A percentile compares a stretch with the other conserved stretches of the same genome.
These are phyloP conservation scores for Orius insidiosus DNA, from an alignment of 1,140 invertebrate species.

Conservation along the genomic window DNA sequence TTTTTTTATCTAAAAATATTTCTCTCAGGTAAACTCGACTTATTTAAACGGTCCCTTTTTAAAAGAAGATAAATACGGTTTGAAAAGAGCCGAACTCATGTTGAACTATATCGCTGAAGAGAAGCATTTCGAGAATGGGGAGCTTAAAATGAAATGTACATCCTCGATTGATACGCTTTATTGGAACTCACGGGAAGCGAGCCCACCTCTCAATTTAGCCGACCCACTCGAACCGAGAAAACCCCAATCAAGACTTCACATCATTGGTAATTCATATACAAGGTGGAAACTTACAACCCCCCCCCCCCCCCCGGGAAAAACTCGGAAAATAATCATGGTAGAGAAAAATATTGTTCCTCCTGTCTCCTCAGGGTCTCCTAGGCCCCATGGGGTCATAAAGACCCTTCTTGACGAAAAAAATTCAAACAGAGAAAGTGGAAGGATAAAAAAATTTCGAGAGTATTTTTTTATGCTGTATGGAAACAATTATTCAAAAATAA, in stretches of 20 bases:
- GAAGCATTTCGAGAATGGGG: conserved; percentile 5
- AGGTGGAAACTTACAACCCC: no score
- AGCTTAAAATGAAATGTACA: conserved; percentile 7
- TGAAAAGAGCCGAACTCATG: conserved; percentile 5
- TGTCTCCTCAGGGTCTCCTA: no score
- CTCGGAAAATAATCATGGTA: no score
- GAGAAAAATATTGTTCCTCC: no score
- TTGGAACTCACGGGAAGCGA: conserved; percentile 6
- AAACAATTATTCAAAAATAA: no score
- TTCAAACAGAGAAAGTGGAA: no score
- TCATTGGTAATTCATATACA: conserved; percentile 1
- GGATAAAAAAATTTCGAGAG: no score
- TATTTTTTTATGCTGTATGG: no score
- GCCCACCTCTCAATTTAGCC: background rate
- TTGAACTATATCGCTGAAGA: background rate
- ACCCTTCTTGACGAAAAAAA: no score
- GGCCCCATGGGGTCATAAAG: no score
- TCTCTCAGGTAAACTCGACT: conserved; percentile 2
- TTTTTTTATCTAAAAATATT: background rate
- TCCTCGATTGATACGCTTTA: conserved; percentile 6
- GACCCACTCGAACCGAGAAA: conserved; percentile 7
- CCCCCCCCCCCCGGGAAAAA: no score
- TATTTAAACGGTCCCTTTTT: conserved; percentile 4
- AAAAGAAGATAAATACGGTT: conserved; percentile 1
- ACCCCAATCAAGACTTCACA: conserved; percentile 6